Conservation (phyloP, 2,888 invertebrate genomes). For the Phyto melanocephala region DNA sequence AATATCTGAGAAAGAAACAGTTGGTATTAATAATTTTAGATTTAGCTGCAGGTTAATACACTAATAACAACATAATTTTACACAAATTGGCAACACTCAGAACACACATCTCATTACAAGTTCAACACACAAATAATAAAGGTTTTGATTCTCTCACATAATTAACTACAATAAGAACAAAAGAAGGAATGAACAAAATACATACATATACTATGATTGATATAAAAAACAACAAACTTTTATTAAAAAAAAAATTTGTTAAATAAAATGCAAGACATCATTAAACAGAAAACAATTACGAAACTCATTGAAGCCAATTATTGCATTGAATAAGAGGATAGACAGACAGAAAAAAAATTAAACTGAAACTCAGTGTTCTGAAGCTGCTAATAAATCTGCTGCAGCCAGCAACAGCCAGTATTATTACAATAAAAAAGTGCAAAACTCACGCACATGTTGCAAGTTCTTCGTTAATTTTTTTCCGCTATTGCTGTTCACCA, state of each 20-base stretch:
- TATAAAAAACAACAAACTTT: slow-evolving; percentile 41
- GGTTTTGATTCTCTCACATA: slow-evolving; percentile 58
- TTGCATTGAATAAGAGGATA: slow-evolving; percentile 66
- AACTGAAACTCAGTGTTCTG: slow-evolving; percentile 7
- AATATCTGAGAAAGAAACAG: too few relatives aligned
- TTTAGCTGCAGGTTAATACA: too few relatives aligned
- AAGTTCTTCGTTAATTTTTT: slow-evolving; percentile 37
- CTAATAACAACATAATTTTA: too few relatives aligned
- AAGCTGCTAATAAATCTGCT: slow-evolving; percentile 17
- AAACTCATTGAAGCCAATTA: slow-evolving; percentile 77
- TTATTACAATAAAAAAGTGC: slow-evolving; percentile 58
- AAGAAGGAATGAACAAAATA: slow-evolving; percentile 5
- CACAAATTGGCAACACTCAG: slow-evolving; percentile 3
- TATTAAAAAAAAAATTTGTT: slow-evolving; percentile 44
- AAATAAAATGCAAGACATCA: slow-evolving; percentile 66
- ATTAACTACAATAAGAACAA: slow-evolving; percentile 58
- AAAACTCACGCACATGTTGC: slow-evolving; percentile 64
- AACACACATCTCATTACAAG: slow-evolving; percentile 19
- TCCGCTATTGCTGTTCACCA: background rate
- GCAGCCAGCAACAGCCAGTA: slow-evolving; percentile 44
- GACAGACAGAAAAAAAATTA: slow-evolving; percentile 56
- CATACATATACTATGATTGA: too few relatives aligned
- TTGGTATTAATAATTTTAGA: too few relatives aligned
- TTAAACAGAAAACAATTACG: slow-evolving; percentile 73
- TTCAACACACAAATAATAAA: slow-evolving; percentile 38